phyloP scores from a whole-genome alignment of 2,888 invertebrate genomes.

The Noctua janthina region DNA sequence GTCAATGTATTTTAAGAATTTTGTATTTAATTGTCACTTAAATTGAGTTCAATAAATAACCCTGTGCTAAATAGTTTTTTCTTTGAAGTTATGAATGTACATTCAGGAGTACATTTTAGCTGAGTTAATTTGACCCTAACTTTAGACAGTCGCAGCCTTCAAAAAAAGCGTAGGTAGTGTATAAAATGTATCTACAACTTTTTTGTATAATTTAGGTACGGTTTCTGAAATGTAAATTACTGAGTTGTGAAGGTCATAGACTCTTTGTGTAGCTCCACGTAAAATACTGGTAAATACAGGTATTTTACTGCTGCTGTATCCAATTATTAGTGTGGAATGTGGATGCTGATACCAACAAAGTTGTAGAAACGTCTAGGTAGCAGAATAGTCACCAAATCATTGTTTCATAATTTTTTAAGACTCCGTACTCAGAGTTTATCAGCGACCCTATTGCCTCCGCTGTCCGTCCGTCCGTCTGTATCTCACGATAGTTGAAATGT shows the following conservation, averaged over 20 bases:
- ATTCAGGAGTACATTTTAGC: background rate
- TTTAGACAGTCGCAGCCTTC: background rate
- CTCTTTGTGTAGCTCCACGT: too few species aligned
- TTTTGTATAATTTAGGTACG: background rate
- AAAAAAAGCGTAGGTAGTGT: background rate
- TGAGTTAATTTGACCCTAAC: background rate
- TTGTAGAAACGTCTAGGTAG: too few species aligned
- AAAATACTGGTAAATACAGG: too few species aligned
- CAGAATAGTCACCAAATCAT: too few species aligned
- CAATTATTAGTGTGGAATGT: background rate
- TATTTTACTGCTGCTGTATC: background rate
- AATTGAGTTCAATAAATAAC: constrained; percentile 24
- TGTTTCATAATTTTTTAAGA: too few species aligned
- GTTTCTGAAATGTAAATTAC: background rate
- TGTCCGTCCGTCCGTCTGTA: too few species aligned
- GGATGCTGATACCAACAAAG: background rate
- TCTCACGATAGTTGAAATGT: too few species aligned
- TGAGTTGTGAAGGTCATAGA: too few species aligned
- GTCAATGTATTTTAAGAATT: background rate
- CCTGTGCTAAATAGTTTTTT: background rate
- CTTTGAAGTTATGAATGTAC: background rate
- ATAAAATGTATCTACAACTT: background rate
- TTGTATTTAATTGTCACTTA: background rate
- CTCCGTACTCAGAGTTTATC: too few species aligned
- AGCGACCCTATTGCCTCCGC: too few species aligned